Evolutionary conservation across 2,113 vertebrate species (phyloP), one percentile per base, ranked within the genome.

Genomic region (Prunella himalayana): DNA sequence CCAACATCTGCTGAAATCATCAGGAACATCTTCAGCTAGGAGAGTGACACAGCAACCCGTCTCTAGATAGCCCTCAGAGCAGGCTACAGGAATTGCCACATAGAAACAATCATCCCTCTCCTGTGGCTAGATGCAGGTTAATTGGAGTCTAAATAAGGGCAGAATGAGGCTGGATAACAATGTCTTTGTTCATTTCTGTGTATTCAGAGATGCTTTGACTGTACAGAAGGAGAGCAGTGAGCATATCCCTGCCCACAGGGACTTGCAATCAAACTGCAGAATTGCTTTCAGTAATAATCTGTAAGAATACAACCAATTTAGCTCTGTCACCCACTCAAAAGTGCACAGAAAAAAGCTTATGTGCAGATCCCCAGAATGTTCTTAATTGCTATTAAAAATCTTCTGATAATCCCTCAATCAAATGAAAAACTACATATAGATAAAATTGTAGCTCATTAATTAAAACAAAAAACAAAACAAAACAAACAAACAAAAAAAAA

Each of bases 401-500:
- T 60, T 68, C 12, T 5, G 4, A 37, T 61, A 66, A 45, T 33
- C 37, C 37, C 37, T 37, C 19, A 63, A 9, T 20, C 4, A 47
- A 63, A n/a, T 7, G 6, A 18, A 3, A 14, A 2, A 41, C 7
- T 71, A 61, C 2, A 45, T 18, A 41, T 30, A 63, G 8, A 77
- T 8, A 35, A 41, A 68, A 63, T 5, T 47, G 39, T 47, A 69
- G 13, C 3, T 13, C 25, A 31, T 44, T 2, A 72, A 57, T 31
- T 17, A 33, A 47, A 47, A 21, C 21, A 64, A 25, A 4, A 35
- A 47, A 28, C 15, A 37, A 37, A 50, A 10, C 17, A 33, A 28
- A 65, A 24, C 15, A 41, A 47, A n/a, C 20, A 50, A 39, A 30
- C 0, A 10, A 31, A 15, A 0, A 10, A 22, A 77, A 78, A 30